Evolutionary conservation across 2,888 invertebrate genomes (phyloP), one percentile per base, ranked within the genome.

Genomic region (Plebejus melissa): DNA sequence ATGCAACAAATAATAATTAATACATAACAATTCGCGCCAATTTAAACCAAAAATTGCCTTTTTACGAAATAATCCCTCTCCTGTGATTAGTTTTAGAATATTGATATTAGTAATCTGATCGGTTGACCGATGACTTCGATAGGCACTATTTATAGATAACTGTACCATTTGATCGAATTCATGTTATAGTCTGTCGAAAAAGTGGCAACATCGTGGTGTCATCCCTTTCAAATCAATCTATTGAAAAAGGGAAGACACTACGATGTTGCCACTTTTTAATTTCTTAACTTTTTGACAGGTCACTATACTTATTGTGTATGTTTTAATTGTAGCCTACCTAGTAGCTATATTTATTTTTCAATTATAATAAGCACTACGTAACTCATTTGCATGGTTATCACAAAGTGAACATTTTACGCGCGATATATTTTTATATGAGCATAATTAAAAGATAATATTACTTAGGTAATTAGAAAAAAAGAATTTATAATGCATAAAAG

Each of bases 391-490:
- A 65, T 65, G 32, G 32, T 65, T 65, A 65, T 65, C 65, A 65
- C 11, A 65, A 65, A 65, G 13, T 65, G 32, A 36, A 36, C 32
- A 65, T 65, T 65, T 36, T 32, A 65, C 65, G 65, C 65, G 13
- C 65, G 32, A 65, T 65, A 36, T 65, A 65, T 65, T 65, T 60
- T 65, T 65, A 65, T 65, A 65, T 65, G 65, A 65, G 65, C 65
- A 36, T 65, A 65, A 65, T 65, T 65, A 65, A 65, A 65, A 65
- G 65, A 60, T 65, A 65, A 65, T 36, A 65, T 65, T 65, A 65
- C 65, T 65, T 65, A 36, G 32, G 65, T 65, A 65, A 65, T 65
- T 65, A 13, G 60, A 22, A 65, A 65, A 65, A 65, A 16, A 22
- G 65, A 65, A 65, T 65, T 65, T 32, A 65, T 65, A 65, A 65